Evolutionary conservation across 2,113 vertebrate species (phyloP).

Genomic region (Cyanoderma ruficeps): DNA sequence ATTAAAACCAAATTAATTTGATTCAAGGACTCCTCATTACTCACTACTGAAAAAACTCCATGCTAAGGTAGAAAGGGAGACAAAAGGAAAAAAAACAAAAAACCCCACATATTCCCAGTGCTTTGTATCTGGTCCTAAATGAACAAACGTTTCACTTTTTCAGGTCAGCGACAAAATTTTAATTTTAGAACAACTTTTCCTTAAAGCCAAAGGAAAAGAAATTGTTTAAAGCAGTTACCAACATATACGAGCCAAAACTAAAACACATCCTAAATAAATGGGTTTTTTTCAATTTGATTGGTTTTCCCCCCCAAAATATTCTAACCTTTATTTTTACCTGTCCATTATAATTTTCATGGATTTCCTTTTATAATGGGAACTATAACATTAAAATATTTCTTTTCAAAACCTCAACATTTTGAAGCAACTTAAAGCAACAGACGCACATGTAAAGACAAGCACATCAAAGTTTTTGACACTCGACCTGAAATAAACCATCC

Average conservation of each 20-base stretch:
- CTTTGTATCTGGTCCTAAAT: background rate
- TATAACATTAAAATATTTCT: background rate
- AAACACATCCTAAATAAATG: background rate
- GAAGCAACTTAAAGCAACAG: background rate
- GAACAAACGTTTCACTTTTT: background rate
- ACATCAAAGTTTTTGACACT: background rate
- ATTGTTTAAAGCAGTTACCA: background rate
- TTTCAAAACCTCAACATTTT: background rate
- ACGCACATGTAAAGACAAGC: too few relatives aligned
- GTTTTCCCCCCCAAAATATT: accelerated
- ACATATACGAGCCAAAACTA: background rate
- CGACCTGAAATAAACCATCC: background rate
- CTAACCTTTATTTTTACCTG: background rate
- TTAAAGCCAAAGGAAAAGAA: background rate
- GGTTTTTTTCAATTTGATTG: background rate
- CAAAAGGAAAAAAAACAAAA: background rate
- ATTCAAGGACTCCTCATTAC: too few relatives aligned
- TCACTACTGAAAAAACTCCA: background rate
- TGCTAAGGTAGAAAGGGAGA: background rate
- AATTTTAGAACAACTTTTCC: background rate
- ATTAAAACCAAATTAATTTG: background rate
- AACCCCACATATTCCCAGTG: background rate
- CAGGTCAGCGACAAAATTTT: background rate
- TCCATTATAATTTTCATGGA: background rate
- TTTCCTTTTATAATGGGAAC: background rate